Conservation (phyloP, 2,113 vertebrate genomes). For the Origma solitaria region DNA sequence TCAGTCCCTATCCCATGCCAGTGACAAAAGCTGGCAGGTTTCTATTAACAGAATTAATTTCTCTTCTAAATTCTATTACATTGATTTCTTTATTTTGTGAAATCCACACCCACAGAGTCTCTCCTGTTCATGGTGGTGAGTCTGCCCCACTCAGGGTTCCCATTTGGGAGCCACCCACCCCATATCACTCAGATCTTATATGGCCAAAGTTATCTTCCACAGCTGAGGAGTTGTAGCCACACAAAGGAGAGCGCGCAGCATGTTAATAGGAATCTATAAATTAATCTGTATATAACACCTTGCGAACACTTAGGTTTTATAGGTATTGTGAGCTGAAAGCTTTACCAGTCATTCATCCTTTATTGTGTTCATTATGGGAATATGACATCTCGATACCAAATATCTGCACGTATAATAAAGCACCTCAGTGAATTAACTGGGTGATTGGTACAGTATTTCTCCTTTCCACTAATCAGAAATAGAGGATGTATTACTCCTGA, state of each 20-base stretch:
- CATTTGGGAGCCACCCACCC: neutral
- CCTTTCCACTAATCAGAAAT: slow-evolving; percentile 56
- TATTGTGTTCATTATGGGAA: slow-evolving; percentile 68
- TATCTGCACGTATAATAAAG: slow-evolving; percentile 52
- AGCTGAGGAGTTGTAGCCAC: slow-evolving; percentile 12
- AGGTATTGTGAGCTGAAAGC: slow-evolving; percentile 54
- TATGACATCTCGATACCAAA: slow-evolving; percentile 48
- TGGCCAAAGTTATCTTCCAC: neutral
- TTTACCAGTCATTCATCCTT: slow-evolving; percentile 55
- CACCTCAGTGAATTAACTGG: slow-evolving; percentile 58
- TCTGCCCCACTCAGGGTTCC: neutral
- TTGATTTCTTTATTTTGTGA: neutral
- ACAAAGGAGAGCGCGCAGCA: neutral
- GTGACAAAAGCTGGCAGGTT: neutral
- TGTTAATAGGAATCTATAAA: slow-evolving; percentile 60
- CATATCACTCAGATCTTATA: neutral
- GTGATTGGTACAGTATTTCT: slow-evolving; percentile 51
- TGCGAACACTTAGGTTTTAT: slow-evolving; percentile 61
- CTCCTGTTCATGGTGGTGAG: neutral
- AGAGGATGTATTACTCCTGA: slow-evolving; percentile 31
- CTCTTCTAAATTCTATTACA: no score
- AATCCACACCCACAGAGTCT: neutral
- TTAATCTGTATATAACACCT: slow-evolving; percentile 61
- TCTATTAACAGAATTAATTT: neutral
- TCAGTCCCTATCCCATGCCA: neutral